phyloP scores from a whole-genome alignment of 2,888 invertebrate genomes.

The Fabriciana adippe region DNA sequence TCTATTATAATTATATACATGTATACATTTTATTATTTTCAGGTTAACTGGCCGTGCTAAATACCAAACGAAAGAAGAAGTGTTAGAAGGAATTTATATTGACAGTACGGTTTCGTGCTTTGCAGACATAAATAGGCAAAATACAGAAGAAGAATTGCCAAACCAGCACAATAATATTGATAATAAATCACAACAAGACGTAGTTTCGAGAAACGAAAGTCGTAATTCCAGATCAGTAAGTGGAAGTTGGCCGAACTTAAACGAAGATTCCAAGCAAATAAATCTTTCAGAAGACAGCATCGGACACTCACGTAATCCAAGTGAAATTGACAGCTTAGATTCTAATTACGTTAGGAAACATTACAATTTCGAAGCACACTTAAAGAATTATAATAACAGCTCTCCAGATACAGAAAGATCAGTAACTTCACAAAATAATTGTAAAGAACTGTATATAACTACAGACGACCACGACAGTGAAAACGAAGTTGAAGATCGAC shows the following conservation, averaged over 20 bases:
- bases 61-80: slow-evolving; percentile 79
- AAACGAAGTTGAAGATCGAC: slow-evolving; percentile 63
- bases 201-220: slow-evolving; percentile 63
- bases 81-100: slow-evolving; percentile 76
- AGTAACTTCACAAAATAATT: slow-evolving; percentile 58
- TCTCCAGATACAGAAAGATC: slow-evolving; percentile 75
- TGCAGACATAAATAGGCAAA: slow-evolving; percentile 74
- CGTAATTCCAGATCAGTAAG: slow-evolving; percentile 67
- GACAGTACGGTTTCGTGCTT: slow-evolving; percentile 79
- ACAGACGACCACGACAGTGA: slow-evolving; percentile 70
- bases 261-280: slow-evolving; percentile 69
- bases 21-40: slow-evolving; percentile 35
- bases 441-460: slow-evolving; percentile 70
- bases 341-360: slow-evolving; percentile 82
- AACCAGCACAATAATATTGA: slow-evolving; percentile 53
- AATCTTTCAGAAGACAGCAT: slow-evolving; percentile 77
- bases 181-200: slow-evolving; percentile 67
- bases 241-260: slow-evolving; percentile 77
- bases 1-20: too few species aligned
- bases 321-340: slow-evolving; percentile 82
- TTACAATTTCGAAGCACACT: slow-evolving; percentile 77
- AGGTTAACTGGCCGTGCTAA: slow-evolving; percentile 77
- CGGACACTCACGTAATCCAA: slow-evolving; percentile 75
- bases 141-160: slow-evolving; percentile 53
- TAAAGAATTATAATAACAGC: slow-evolving; percentile 72